Evolutionary conservation across 2,888 invertebrate genomes (phyloP), one percentile per base, ranked within the genome.

Genomic region (Rotaria sp.): DNA sequence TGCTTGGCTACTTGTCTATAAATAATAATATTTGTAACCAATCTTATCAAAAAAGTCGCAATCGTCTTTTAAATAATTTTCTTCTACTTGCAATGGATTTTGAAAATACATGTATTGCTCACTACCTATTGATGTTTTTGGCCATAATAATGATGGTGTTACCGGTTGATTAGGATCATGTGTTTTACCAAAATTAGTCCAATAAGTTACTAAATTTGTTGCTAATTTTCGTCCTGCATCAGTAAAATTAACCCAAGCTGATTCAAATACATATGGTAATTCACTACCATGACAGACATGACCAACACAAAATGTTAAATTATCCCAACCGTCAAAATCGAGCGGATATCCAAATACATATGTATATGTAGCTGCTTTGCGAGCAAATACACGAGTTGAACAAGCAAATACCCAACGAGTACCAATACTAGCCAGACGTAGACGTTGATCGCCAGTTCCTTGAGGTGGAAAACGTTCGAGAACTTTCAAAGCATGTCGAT

Each of bases 1-100:
- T 50, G 48, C 13, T 50, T 13, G 48, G 3, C 10, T 50, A 13
- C 3, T 13, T 15, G 48, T 15, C 48, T 50, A 10, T 3, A 15
- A 15, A 15, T 50, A 15, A 15, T 50, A 3, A 50, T 50, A 50
- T 15, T 30, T n/a, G 85, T 89, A 90, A 2, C 89, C 89, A 35
- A 89, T 87, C 2, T 86, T 86, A 86, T 90, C 89, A 89, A 89
- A 90, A 86, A 89, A 89, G 59, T 89, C 88, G 87, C 90, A 90
- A 48, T 87, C 87, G 4, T 86, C 55, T 57, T 52, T 85, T 35
- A 86, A 75, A 85, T 86, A 86, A 55, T 85, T 13, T 15, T 75
- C 15, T 45, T 80, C 24, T 85, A 85, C 26, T 8, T 48, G 24
- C 24, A 80, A 50, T 45, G 80, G 45, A 48, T 35, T 21, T 21